Percentiles rank a stretch among this genome's conserved stretches.
These are phyloP conservation scores for Aphidoletes aphidimyza DNA, from an alignment of 2,888 invertebrate species.

Conservation along the genomic window DNA sequence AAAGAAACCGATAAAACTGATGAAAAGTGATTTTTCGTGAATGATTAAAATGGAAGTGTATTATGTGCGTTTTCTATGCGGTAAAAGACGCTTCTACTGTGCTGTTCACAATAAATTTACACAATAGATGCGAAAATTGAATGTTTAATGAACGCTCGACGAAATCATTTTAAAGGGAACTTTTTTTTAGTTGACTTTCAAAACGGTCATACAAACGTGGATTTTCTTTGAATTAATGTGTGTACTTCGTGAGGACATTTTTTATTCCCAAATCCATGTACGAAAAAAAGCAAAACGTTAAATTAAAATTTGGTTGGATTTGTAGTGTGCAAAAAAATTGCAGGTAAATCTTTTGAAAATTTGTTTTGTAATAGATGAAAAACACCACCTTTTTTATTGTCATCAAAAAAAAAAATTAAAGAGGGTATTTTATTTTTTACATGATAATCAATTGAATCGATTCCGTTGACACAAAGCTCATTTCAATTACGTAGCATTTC, in stretches of 20 bases:
- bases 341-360: neutral
- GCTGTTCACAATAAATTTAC: neutral
- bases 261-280: slow-evolving; percentile 47
- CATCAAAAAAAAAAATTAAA: too few relatives aligned
- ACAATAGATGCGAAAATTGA: neutral
- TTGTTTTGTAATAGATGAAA: too few relatives aligned
- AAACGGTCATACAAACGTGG: neutral
- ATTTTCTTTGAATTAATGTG: neutral
- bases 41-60: neutral
- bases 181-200: neutral
- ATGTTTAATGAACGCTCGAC: too few relatives aligned
- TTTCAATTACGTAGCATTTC: too few relatives aligned
- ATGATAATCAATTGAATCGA: too few relatives aligned
- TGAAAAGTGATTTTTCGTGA: neutral
- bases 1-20: neutral
- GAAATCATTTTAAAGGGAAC: too few relatives aligned
- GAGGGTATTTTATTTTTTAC: too few relatives aligned
- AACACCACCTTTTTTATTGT: too few relatives aligned
- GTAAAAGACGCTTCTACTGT: neutral
- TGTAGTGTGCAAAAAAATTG: neutral
- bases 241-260: slow-evolving; percentile 31
- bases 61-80: slow-evolving; percentile 23
- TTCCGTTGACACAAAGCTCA: too few relatives aligned
- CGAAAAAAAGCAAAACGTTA: slow-evolving; percentile 34
- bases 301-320: neutral